Evolutionary conservation across 2,113 vertebrate genomes (phyloP), one percentile per base, ranked within the genome.

Genomic region (Macheiramphus alcinus): DNA sequence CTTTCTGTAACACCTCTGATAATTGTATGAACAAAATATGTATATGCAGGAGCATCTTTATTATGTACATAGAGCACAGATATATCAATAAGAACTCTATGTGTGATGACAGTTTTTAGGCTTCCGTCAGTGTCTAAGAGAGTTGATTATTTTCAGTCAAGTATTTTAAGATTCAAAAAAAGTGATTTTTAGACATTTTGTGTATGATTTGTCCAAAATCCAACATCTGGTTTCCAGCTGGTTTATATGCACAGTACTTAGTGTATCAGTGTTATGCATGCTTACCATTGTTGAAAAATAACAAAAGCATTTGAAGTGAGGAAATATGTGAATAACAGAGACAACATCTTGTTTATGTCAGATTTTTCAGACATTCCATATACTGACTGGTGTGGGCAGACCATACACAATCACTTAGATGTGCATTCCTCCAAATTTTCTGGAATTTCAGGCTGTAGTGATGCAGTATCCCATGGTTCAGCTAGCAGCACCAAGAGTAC

Each of bases 401-500:
- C 98, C 43, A 98, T 99, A 91, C 98, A 99, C 93, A 99, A 99
- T 98, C 99, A 99, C 48, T 98, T 99, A 93, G 99, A 99, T 97
- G 99, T 99, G 83, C 99, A 99, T 98, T 99, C 99, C 65, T 98
- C 98, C 68, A 99, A 99, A 97, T 99, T 99, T 97, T 99, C 99
- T 5, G 99, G 99, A 45, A 99, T 99, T 97, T 99, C 99, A 21
- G 98, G 99, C 76, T 99, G 99, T 97, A 99, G 99, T 56, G 99
- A 99, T 78, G 99, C 98, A 2, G 99, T 98, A 34, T 99, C 99
- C 66, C 99, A 99, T 93, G 98, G 99, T 70, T 99, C 99, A 45
- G 98, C 98, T 70, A 99, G 98, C 94, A 99, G 99, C 98, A 99
- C 98, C 43, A 99, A 99, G 96, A 99, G 98, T 94, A 98, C 98